Evolutionary conservation across 2,797 vertebrate genomes (phyloP), one percentile per base, ranked within the genome.

Genomic region (Microcaecilia unicolor): DNA sequence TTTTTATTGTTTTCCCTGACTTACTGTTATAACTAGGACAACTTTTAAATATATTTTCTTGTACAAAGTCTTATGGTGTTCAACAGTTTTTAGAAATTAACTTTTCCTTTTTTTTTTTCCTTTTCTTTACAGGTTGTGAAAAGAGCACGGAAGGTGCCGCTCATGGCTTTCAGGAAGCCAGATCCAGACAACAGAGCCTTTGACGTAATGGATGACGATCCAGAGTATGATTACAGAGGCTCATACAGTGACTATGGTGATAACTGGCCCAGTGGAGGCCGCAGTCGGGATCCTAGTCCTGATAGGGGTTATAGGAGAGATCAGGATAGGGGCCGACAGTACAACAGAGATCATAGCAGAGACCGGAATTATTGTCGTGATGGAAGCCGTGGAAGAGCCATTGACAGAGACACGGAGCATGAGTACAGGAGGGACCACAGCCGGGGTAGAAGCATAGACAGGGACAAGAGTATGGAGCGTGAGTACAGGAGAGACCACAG

Each of bases 191-290:
- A 85, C 29, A 74, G 68, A 19, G 76, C 87, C 47, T 89, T 98
- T 28, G 87, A 81, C 40, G 64, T 72, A 6, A 63, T 83, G 56
- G 91, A 94, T 48, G 87, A 89, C 59, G 80, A 80, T 11, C 21
- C 44, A 31, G 90, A 91, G 4, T 90, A 91, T 10, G 94, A 93
- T 2, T 78, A 80, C 19, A 81, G 66, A 64, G 96, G 92, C 8
- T 70, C 85, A 25, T 89, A 75, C 18, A 48, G 13, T 35, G 81
- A 65, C 26, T 86, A 83, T 1, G 84, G 81, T 0, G 90, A 93
- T 40, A 86, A 83, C 48, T 88, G 81, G 76, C 80, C 59, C 4
- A 67, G 70, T 4, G 85, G 85, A 1, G 80, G 70, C 3, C 77
- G 70, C 47, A 86, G 27, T 24, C 81, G 72, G 74, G 83, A 79